Evolutionary conservation across 2,113 vertebrate genomes (phyloP).

Genomic region (Apistogramma diplotaenia): DNA sequence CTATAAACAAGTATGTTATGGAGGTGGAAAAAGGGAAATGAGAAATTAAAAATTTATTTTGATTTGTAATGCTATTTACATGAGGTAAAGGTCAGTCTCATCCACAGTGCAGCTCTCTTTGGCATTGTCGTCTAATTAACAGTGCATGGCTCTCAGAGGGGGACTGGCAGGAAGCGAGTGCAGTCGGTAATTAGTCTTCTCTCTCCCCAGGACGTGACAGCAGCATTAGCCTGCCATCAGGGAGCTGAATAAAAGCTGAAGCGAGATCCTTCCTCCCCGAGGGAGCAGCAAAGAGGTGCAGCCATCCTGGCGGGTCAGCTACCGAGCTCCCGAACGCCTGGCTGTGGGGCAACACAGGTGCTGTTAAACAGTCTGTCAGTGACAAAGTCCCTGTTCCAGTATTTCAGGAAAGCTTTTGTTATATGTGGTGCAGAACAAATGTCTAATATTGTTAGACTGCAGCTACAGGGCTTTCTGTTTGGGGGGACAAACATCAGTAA

Average conservation of each 20-base stretch:
- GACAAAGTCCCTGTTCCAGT: background rate
- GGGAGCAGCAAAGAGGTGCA: slow-evolving; percentile 39
- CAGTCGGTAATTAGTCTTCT: slow-evolving; percentile 72
- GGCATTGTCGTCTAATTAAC: slow-evolving; percentile 67
- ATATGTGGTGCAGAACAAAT: background rate
- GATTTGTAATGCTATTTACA: slow-evolving; percentile 44
- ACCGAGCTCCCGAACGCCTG: slow-evolving; percentile 10
- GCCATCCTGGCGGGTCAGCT: slow-evolving; percentile 33
- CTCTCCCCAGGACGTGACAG: slow-evolving; percentile 67
- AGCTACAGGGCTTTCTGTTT: background rate
- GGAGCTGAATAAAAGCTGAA: slow-evolving; percentile 56
- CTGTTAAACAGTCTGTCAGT: background rate
- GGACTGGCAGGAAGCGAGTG: slow-evolving; percentile 60
- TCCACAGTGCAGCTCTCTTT: slow-evolving; percentile 57
- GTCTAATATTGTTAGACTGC: background rate
- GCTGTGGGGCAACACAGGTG: background rate
- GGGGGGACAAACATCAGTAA: background rate
- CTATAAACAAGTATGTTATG: background rate
- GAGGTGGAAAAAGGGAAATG: background rate
- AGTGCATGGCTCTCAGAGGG: slow-evolving; percentile 53
- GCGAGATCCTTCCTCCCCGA: slow-evolving; percentile 57
- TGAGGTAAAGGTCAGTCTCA: slow-evolving; percentile 46
- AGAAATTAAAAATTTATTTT: background rate
- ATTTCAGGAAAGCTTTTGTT: background rate
- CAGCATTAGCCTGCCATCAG: slow-evolving; percentile 61